Evolutionary conservation across 2,797 vertebrate species (phyloP), one percentile per base, ranked within the genome.

Genomic region (Thaleichthys pacificus): DNA sequence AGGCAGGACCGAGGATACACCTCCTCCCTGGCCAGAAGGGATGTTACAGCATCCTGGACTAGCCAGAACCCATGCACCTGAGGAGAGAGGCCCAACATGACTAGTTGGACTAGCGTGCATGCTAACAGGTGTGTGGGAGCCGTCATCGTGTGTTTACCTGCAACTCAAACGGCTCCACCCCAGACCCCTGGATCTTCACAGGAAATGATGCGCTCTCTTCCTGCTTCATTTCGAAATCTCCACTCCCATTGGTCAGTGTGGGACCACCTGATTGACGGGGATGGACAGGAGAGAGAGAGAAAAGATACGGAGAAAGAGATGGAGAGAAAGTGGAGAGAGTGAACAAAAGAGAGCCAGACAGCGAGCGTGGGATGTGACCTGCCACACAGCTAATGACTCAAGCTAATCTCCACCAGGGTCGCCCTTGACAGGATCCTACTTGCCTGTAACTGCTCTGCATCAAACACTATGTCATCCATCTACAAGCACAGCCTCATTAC

Each of bases 101-200:
- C 57, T 21, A 6, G 15, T 5, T 54, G 51, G 51, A 54, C 51
- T n/a, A 5, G 51, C 51, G 17, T 17, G 51, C 15, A 6, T 6
- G 19, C 17, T 42, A 42, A 54, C 51, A 54, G 15, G 15, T 6
- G 17, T 7, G 51, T 9, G 3, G 15, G 17, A 2, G 65, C 11
- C 38, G 1, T 24, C 35, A 72, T 72, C 42, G 8, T 32, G 14
- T 14, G 64, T 80, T 84, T 84, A 95, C 94, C 93, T 93, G 93
- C 72, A 94, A 70, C 84, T 95, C 94, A 85, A 95, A 93, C 0
- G 89, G 28, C 67, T 95, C 94, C 1, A 94, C 81, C 76, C 94
- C 93, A 17, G 92, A 90, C 28, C 94, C 93, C 75, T 95, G 93
- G 80, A 95, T 88, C 87, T 94, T 95, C 72, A 95, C 89, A 65